Percentiles rank a stretch among this genome's conserved stretches.
Conservation (phyloP, 2,888 invertebrate genomes). For the Drosophila diplacantha region DNA sequence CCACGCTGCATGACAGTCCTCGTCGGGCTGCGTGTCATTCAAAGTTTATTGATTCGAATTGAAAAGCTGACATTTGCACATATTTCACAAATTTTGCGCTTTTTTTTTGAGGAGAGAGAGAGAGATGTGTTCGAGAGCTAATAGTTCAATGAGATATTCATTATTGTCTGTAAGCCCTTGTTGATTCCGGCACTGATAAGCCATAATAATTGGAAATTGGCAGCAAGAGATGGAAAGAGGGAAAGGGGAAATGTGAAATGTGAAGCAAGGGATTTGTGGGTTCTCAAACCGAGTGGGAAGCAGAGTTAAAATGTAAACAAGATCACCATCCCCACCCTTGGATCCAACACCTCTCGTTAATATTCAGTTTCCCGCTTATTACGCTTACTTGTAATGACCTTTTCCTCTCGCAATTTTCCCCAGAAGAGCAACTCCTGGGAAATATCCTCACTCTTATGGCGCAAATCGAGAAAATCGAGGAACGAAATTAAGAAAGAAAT, state of each 20-base stretch:
- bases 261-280: neutral
- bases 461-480: slow-evolving; percentile 3
- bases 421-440: slow-evolving; percentile 2
- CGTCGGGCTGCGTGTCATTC: slow-evolving; percentile 38
- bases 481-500: slow-evolving; percentile 35
- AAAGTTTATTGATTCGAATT: slow-evolving; percentile 55
- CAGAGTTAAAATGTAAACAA: neutral
- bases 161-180: slow-evolving; percentile 15
- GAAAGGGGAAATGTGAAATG: neutral
- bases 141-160: slow-evolving; percentile 24
- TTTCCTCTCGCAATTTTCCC: neutral
- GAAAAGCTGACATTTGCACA: slow-evolving; percentile 48
- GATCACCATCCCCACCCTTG: neutral
- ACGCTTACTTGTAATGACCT: neutral
- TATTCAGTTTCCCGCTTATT: no score
- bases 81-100: slow-evolving; percentile 38
- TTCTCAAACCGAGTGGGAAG: neutral
- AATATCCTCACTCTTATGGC: neutral
- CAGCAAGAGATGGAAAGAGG: neutral
- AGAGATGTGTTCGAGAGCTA: slow-evolving; percentile 3
- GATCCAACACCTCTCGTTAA: neutral
- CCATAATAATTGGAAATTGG: slow-evolving; percentile 6
- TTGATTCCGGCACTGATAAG: slow-evolving; percentile 9
- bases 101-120: slow-evolving; percentile 35
- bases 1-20: slow-evolving; percentile 4